phyloP scores from a whole-genome alignment of 2,888 invertebrate species.

The Prosopocoilus inquinatus region DNA sequence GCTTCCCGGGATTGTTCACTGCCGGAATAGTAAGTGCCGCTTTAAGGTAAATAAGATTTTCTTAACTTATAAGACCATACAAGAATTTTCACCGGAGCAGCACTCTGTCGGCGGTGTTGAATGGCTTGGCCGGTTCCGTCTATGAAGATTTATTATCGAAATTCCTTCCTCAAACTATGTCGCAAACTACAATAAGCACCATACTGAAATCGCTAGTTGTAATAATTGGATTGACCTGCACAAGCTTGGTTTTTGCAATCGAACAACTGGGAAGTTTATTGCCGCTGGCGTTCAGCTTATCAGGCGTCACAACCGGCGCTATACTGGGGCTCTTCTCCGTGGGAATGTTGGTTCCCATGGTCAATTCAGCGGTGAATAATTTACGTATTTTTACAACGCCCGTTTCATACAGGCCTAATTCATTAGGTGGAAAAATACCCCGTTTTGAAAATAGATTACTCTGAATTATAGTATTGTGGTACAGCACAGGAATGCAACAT shows the following conservation, averaged over 20 bases:
- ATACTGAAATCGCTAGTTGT: constrained; percentile 58
- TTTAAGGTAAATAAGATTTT: constrained; percentile 39
- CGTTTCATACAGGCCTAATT: too few relatives aligned
- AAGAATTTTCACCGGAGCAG: constrained; percentile 41
- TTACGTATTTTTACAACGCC: too few relatives aligned
- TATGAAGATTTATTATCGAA: constrained; percentile 63
- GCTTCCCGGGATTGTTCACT: constrained; percentile 72
- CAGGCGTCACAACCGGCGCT: constrained; percentile 64
- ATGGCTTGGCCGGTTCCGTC: constrained; percentile 61
- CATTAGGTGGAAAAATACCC: too few relatives aligned
- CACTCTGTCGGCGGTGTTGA: constrained; percentile 61
- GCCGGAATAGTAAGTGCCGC: constrained; percentile 74
- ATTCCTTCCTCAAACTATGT: constrained; percentile 52
- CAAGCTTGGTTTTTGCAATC: constrained; percentile 64
- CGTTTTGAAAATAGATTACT: too few relatives aligned
- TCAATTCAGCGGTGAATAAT: constrained; percentile 60
- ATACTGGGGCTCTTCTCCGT: constrained; percentile 64
- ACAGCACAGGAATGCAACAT: too few relatives aligned
- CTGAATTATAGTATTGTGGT: too few relatives aligned
- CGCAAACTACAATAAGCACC: constrained; percentile 55
- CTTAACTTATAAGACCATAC: not conserved
- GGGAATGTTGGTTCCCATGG: constrained; percentile 65
- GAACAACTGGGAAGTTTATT: constrained; percentile 66
- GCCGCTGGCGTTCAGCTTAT: constrained; percentile 61
- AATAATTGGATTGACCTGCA: constrained; percentile 64